Evolutionary conservation across 2,797 vertebrate species (phyloP).

Genomic region (Coracias cyanogaster): DNA sequence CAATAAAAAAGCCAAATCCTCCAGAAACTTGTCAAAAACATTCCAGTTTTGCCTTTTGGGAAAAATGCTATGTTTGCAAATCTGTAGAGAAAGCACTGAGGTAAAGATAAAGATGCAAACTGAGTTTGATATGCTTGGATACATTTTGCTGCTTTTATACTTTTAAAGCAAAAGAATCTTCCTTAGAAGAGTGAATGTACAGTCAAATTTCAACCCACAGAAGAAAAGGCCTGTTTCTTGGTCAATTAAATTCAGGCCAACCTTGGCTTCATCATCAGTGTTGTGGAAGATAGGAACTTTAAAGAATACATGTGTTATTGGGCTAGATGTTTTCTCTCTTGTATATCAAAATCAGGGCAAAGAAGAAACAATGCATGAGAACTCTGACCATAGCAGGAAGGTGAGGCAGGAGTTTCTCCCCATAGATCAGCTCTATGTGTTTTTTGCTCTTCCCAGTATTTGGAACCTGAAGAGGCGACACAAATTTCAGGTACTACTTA

Average conservation of each 20-base stretch:
- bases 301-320: neutral
- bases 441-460: neutral
- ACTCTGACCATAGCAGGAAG: neutral
- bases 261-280: neutral
- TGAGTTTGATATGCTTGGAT: neutral
- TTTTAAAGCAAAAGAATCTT: neutral
- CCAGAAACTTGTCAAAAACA: neutral
- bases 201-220: neutral
- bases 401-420: neutral
- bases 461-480: fast-evolving
- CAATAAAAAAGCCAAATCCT: neutral
- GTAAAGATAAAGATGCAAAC: neutral
- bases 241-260: neutral
- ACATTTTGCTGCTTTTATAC: neutral
- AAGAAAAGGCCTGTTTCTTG: neutral
- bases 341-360: neutral
- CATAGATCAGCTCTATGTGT: neutral
- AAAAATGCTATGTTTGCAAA: neutral
- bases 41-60: neutral
- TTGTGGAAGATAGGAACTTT: neutral
- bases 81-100: neutral
- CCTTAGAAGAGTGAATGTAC: neutral
- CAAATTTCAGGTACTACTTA: slow-evolving; percentile 74
- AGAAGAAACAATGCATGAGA: neutral
- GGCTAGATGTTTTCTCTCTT: neutral